Evolutionary conservation across 2,797 vertebrate species (phyloP), one percentile per base, ranked within the genome.

Genomic region (Rallus crepitans): DNA sequence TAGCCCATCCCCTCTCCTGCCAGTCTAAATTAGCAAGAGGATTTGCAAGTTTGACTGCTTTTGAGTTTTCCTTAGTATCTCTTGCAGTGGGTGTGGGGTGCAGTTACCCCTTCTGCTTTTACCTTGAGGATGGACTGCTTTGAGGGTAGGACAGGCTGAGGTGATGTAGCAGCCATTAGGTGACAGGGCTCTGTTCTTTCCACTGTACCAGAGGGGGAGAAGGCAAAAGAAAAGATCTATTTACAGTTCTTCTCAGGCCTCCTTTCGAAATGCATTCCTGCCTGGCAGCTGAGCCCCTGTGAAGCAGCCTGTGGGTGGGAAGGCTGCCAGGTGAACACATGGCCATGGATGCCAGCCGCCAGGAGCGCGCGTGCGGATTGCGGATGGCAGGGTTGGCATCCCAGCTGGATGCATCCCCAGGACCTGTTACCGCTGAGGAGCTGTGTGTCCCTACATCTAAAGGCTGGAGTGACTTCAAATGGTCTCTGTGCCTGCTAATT

Each of bases 221-320:
- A 42, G 57, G 21, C 48, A 3, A 39, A 21, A 70, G 77, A 64
- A 66, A 18, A 37, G 37, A 35, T 10, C 8, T 18, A 24, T 52
- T 77, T 31, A 15, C 60, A 21, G 83, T n/a, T n/a, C 85, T 78
- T 60, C 83, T 19, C 71, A 8, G 63, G 45, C 72, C 52, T 80
- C 25, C 64, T 81, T 15, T 77, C 48, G 27, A 12, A 35, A 3
- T 15, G 76, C 82, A 82, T 91, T 71, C 25, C 1, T 52, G 66
- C 76, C 94, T 91, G 93, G 95, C 95, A 95, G 94, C 96, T 59
- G 88, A 93, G 93, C 9, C 87, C 40, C 18, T 53, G 75, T 25
- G 57, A 31, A 52, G 84, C 87, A 48, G 95, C 59, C 92, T 0
- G 16, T 5, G 80, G 48, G 89, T 52, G 73, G 91, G 92, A 80